A percentile compares a stretch with the other conserved stretches of the same genome.
Conservation (phyloP, 2,113 vertebrate species). For the Apeltes quadracus region DNA sequence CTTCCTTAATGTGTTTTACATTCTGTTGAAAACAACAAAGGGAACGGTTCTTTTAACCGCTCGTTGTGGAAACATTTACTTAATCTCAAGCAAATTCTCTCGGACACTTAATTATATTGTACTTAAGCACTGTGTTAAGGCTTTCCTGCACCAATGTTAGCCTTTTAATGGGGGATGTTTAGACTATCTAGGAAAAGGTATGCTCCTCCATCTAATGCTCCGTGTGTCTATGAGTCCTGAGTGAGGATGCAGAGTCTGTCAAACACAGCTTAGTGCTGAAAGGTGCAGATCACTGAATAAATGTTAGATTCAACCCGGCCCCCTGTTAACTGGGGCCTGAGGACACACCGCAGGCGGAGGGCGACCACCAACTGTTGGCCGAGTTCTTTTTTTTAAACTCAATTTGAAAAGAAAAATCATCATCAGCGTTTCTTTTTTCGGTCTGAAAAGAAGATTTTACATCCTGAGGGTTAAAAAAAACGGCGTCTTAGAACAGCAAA, state of each 20-base stretch:
- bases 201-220: conserved; percentile 24
- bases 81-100: conserved; percentile 4
- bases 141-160: conserved; percentile 24
- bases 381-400: background rate
- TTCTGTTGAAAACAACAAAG: background rate
- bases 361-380: too few relatives aligned
- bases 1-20: conserved; percentile 2
- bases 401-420: background rate
- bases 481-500: background rate
- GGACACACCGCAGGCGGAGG: conserved; percentile 29
- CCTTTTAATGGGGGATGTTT: conserved; percentile 37
- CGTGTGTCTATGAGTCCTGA: conserved; percentile 45
- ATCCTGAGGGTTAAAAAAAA: conserved; percentile 5
- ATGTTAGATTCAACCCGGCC: conserved; percentile 65
- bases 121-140: conserved; percentile 14
- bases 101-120: conserved; percentile 3
- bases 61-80: background rate
- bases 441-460: background rate
- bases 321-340: conserved; percentile 44
- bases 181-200: conserved; percentile 16
- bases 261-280: conserved; percentile 45
- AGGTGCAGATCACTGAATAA: conserved; percentile 33
- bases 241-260: conserved; percentile 48
- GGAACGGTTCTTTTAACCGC: background rate
- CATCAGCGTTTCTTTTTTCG: background rate